Percentiles rank a stretch among this genome's conserved stretches.
These are phyloP conservation scores for Trididemnum miniatum DNA, from an alignment of 23 tunicate genomes.

Conservation along the genomic window DNA sequence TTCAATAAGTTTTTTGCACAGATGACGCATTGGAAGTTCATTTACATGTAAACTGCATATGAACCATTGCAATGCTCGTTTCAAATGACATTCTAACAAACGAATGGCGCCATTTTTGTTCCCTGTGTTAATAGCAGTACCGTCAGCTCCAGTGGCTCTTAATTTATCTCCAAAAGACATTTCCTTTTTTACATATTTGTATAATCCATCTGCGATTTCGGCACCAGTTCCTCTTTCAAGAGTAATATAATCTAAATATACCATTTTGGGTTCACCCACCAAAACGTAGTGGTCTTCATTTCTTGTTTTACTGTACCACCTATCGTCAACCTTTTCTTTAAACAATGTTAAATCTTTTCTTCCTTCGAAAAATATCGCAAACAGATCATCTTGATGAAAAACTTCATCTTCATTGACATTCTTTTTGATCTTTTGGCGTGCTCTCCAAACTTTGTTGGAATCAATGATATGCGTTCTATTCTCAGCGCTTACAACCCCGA, in stretches of 20 bases:
- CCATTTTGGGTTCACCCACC: background rate
- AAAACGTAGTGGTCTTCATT: background rate
- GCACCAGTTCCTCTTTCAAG: conserved; percentile 1
- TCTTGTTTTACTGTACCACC: background rate
- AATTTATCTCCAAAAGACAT: background rate
- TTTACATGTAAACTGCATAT: background rate
- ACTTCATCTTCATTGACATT: background rate
- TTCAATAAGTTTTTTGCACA: background rate
- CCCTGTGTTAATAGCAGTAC: background rate
- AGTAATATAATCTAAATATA: too few relatives aligned
- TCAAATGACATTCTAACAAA: background rate
- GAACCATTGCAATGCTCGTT: background rate
- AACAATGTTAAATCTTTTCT: background rate
- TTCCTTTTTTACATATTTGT: background rate
- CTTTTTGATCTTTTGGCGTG: background rate
- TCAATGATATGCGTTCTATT: background rate
- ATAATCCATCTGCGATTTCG: background rate
- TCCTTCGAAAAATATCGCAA: background rate
- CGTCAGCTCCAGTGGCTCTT: background rate
- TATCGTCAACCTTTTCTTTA: too few relatives aligned
- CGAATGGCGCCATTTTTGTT: background rate
- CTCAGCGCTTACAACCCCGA: background rate
- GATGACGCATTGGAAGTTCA: background rate
- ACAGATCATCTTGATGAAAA: background rate
- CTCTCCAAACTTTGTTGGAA: background rate